Percentiles rank a stretch among this genome's conserved stretches.
These are phyloP conservation scores for Pangasius macronema DNA, from an alignment of 2,797 vertebrate species.

Conservation along the genomic window DNA sequence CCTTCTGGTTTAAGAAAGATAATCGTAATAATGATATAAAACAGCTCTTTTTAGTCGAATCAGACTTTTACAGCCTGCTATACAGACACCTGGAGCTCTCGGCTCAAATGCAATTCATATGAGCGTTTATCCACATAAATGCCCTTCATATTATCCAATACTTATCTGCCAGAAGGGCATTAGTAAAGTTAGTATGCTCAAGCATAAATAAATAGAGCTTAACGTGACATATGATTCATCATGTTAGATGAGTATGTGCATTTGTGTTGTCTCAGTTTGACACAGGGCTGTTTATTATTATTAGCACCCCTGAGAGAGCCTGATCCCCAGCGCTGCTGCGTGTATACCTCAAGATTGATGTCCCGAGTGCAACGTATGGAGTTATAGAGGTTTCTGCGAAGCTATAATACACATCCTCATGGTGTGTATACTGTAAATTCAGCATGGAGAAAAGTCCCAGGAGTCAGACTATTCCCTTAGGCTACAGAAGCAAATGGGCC, in stretches of 20 bases:
- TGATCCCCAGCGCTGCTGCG: not conserved
- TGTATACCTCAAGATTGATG: constrained; percentile 12
- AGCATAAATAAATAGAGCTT: not conserved
- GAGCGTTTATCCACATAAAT: not conserved
- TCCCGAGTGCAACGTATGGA: not conserved
- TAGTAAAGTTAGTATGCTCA: not conserved
- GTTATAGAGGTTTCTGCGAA: not conserved
- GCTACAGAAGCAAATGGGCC: constrained; percentile 11
- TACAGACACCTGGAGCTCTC: not conserved
- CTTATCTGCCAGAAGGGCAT: not conserved
- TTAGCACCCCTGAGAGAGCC: not conserved
- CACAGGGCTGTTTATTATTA: constrained; percentile 24
- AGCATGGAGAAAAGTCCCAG: constrained; percentile 2
- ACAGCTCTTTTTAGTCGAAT: not conserved
- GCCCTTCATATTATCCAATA: not conserved
- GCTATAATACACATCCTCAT: not conserved
- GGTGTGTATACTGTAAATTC: not conserved
- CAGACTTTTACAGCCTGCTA: not conserved
- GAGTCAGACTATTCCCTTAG: not conserved
- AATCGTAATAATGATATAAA: not conserved
- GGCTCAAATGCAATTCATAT: not conserved
- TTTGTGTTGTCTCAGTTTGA: constrained; percentile 30
- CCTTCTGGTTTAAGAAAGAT: not conserved
- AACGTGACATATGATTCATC: not conserved
- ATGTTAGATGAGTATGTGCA: constrained; percentile 16